Evolutionary conservation across 2,113 vertebrate genomes (phyloP).

Genomic region (Microtus richardsoni): DNA sequence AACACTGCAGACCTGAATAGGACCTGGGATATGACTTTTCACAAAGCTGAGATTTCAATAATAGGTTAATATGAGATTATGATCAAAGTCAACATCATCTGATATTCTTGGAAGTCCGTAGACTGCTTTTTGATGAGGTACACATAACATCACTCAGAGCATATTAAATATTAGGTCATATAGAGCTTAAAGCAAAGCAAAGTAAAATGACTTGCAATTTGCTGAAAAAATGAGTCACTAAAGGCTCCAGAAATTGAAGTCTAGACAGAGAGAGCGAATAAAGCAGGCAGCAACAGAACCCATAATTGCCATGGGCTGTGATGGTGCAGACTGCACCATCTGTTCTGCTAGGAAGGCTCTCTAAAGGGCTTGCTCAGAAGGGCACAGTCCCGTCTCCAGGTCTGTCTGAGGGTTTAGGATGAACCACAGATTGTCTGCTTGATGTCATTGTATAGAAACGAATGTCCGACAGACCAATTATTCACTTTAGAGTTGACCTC

Average conservation of each 20-base stretch:
- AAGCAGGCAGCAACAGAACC: neutral
- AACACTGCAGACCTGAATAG: neutral
- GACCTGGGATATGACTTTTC: neutral
- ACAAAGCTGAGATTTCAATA: constrained; percentile 9
- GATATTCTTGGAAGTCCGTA: neutral
- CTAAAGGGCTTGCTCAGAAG: neutral
- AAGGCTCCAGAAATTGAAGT: constrained; percentile 63
- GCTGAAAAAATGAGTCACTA: constrained; percentile 55
- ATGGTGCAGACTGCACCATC: neutral
- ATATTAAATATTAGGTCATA: constrained; percentile 66
- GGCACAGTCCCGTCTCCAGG: neutral
- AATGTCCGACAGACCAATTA: neutral
- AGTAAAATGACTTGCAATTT: constrained; percentile 67
- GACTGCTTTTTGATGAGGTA: neutral
- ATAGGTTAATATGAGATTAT: constrained; percentile 33
- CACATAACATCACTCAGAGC: neutral
- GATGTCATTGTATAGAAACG: neutral
- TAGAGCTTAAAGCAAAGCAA: constrained; percentile 52
- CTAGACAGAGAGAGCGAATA: constrained; percentile 47
- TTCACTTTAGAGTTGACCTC: neutral
- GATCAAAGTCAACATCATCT: neutral
- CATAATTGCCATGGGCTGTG: neutral
- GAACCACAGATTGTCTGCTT: neutral
- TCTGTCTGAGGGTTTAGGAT: neutral
- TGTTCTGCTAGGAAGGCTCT: neutral